Conservation (phyloP, 2,797 vertebrate species). For the Yasuhikotakia modesta region DNA sequence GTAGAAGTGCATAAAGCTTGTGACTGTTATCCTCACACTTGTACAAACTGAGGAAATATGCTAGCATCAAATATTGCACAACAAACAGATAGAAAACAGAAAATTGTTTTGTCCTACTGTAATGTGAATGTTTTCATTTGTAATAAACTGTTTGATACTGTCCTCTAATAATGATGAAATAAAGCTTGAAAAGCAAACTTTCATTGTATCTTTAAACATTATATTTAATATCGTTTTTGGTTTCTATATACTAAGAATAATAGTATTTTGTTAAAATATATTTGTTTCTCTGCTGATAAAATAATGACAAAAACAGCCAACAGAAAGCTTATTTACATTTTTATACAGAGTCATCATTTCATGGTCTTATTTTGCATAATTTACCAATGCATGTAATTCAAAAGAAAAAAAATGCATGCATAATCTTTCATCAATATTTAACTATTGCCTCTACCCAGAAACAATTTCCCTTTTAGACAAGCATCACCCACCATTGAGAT, state of each 20-base stretch:
- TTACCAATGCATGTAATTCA: not conserved
- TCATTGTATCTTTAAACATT: no score
- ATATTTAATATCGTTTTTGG: no score
- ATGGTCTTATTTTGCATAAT: not conserved
- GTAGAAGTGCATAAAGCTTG: constrained; percentile 43
- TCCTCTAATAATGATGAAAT: constrained; percentile 62
- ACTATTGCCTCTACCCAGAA: no score
- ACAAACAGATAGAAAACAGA: constrained; percentile 30
- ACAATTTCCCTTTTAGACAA: no score
- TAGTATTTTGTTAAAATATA: no score
- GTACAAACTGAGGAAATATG: constrained; percentile 34
- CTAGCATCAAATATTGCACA: constrained; percentile 50
- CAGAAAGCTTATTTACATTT: not conserved
- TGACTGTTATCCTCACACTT: constrained; percentile 49
- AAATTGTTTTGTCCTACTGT: constrained; percentile 63
- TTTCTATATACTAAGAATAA: no score
- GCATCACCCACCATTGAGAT: no score
- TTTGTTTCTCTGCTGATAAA: not conserved
- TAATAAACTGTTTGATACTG: constrained; percentile 73
- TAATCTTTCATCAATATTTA: no score
- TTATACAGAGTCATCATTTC: not conserved
- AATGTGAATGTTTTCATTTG: constrained; percentile 61
- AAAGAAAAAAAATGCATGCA: no score
- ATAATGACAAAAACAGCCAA: not conserved
- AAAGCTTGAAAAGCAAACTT: constrained; percentile 60